Conservation (phyloP, 2,113 vertebrate species). For the Clarias batrachus region DNA sequence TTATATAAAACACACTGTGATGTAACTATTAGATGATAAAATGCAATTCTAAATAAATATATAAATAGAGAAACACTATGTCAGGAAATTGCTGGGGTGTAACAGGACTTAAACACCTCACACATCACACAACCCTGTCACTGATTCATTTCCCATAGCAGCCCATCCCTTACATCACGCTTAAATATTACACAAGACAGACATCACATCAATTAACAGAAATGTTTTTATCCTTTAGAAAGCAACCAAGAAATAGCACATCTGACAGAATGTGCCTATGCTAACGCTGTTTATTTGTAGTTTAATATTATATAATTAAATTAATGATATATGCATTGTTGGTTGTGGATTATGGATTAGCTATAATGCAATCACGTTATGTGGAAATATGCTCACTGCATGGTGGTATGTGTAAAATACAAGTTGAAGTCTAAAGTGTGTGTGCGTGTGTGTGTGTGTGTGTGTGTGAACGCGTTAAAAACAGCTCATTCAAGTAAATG, state of each 20-base stretch:
- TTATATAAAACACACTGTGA: not conserved
- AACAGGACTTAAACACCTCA: not conserved
- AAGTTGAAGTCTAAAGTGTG: not conserved
- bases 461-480: slow-evolving; percentile 59
- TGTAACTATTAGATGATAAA: not conserved
- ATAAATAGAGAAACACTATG: not conserved
- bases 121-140: not conserved
- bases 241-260: slow-evolving; percentile 1
- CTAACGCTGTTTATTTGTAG: too few species aligned
- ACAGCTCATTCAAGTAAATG: slow-evolving; percentile 50
- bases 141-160: not conserved
- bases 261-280: too few species aligned
- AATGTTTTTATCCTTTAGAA: not conserved
- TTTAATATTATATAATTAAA: not conserved
- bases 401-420: not conserved
- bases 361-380: not conserved
- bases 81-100: not conserved
- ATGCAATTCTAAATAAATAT: not conserved
- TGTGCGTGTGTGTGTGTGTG: not conserved
- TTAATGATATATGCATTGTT: not conserved
- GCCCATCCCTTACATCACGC: too few species aligned
- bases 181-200: not conserved
- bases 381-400: not conserved
- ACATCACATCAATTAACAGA: not conserved
- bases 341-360: not conserved